Percentiles rank a stretch among this genome's conserved stretches.
phyloP scores from a whole-genome alignment of 2,888 invertebrate species.

The Meiosimyza platycephala region DNA sequence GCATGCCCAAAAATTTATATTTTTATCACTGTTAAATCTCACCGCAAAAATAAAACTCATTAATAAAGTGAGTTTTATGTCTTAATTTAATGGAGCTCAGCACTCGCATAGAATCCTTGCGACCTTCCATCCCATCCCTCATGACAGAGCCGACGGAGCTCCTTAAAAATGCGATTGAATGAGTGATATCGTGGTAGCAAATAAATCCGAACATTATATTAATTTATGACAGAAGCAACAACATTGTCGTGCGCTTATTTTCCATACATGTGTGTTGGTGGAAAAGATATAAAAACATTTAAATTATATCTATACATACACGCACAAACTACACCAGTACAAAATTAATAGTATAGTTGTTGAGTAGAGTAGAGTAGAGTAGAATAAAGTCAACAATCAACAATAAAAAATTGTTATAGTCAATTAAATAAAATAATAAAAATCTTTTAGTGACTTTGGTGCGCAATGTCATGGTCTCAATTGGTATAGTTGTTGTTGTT shows the following conservation, averaged over 20 bases:
- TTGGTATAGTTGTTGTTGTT: constrained; percentile 35
- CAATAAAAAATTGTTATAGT: constrained; percentile 57
- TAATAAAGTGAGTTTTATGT: constrained; percentile 17
- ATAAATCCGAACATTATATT: constrained; percentile 30
- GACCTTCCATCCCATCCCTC: background rate
- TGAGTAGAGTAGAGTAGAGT: background rate
- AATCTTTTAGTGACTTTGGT: constrained; percentile 32
- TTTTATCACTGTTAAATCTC: background rate
- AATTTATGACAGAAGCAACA: constrained; percentile 29
- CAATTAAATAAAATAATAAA: constrained; percentile 60
- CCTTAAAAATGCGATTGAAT: background rate
- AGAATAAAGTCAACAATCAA: constrained; percentile 35
- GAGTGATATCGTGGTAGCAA: constrained; percentile 2
- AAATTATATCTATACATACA: constrained; percentile 16
- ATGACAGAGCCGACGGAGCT: background rate
- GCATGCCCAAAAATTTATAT: too few species aligned
- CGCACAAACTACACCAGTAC: constrained; percentile 3
- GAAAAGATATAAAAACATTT: constrained; percentile 15
- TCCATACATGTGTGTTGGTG: background rate
- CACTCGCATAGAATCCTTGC: background rate
- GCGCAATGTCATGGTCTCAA: constrained; percentile 37
- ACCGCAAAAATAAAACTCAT: constrained; percentile 22
- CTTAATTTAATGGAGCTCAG: constrained; percentile 9
- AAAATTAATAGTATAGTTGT: constrained; percentile 34
- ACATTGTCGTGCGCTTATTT: constrained; percentile 19